Percentiles rank a stretch among this genome's conserved stretches.
phyloP scores from a whole-genome alignment of 2,113 vertebrate species.

The Echinops telfairi region DNA sequence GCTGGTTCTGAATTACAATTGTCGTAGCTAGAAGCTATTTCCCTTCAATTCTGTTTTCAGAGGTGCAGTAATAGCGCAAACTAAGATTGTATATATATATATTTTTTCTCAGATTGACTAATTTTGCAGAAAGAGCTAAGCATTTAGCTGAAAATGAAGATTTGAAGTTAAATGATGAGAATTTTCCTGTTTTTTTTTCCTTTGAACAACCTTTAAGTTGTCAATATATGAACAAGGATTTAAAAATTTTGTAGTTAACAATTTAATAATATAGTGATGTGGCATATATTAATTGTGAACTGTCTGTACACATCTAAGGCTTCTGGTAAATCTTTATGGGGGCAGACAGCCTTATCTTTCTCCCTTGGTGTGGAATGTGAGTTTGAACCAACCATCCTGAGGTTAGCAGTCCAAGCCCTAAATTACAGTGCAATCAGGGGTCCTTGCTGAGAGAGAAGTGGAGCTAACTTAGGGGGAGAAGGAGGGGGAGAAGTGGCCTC shows the following conservation, averaged over 20 bases:
- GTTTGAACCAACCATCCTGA: too few relatives aligned
- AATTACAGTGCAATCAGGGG: neutral
- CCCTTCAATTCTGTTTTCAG: neutral
- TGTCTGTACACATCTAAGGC: too few relatives aligned
- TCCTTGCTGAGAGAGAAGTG: too few relatives aligned
- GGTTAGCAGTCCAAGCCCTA: too few relatives aligned
- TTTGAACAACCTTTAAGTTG: neutral
- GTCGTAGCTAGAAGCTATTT: neutral
- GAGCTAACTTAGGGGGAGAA: neutral
- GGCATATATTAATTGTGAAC: neutral
- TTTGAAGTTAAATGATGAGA: slow-evolving; percentile 13
- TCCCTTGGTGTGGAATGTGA: too few relatives aligned
- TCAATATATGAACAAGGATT: neutral
- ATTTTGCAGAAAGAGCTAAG: slow-evolving; percentile 48
- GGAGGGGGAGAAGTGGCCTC: neutral
- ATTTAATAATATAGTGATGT: neutral
- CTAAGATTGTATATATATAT: neutral
- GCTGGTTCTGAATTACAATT: neutral
- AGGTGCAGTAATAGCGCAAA: neutral
- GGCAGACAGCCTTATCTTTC: too few relatives aligned
- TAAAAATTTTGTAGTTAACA: neutral
- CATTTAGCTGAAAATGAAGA: neutral
- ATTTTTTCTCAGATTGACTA: neutral
- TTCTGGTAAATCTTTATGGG: too few relatives aligned
- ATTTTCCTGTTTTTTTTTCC: neutral